phyloP scores from a whole-genome alignment of 1,140 invertebrate species.

The Saxidomus purpurata region DNA sequence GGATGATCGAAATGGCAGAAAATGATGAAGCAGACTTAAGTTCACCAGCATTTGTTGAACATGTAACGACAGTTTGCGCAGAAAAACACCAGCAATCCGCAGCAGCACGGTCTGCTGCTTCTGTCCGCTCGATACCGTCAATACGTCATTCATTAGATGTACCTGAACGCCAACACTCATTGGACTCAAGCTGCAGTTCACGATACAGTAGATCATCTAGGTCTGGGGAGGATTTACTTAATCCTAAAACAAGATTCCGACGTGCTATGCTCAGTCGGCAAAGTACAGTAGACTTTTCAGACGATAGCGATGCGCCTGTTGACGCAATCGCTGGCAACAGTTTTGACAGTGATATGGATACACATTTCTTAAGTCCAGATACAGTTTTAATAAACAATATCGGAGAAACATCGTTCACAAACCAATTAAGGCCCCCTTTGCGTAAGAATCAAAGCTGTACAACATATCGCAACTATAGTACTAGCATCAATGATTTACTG shows the following conservation, averaged over 20 bases:
- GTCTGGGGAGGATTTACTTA: slow-evolving; percentile 31
- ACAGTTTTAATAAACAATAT: not conserved
- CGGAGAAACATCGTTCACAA: slow-evolving; percentile 33
- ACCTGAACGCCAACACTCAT: not conserved
- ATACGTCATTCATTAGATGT: slow-evolving; percentile 33
- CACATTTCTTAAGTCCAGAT: not conserved
- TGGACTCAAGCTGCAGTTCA: slow-evolving; percentile 32
- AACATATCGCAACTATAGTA: slow-evolving; percentile 19
- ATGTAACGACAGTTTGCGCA: slow-evolving; percentile 40
- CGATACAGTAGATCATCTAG: slow-evolving; percentile 35
- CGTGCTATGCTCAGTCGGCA: slow-evolving; percentile 47
- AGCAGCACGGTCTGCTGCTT: not conserved
- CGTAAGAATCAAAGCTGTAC: slow-evolving; percentile 47
- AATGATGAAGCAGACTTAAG: slow-evolving; percentile 35
- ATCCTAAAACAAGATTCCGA: slow-evolving; percentile 43
- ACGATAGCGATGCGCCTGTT: slow-evolving; percentile 21
- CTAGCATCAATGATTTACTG: slow-evolving; percentile 24
- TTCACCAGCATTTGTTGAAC: slow-evolving; percentile 53
- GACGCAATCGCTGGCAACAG: not conserved
- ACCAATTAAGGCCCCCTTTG: not conserved
- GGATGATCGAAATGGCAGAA: slow-evolving; percentile 59
- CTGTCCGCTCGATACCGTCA: not conserved
- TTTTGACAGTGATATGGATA: slow-evolving; percentile 44
- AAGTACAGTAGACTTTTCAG: slow-evolving; percentile 48
- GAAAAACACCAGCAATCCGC: slow-evolving; percentile 4